A percentile compares a stretch with the other conserved stretches of the same genome.
These are phyloP conservation scores for Pseudolycoriella hygida DNA, from an alignment of 2,888 invertebrate species.

Conservation along the genomic window DNA sequence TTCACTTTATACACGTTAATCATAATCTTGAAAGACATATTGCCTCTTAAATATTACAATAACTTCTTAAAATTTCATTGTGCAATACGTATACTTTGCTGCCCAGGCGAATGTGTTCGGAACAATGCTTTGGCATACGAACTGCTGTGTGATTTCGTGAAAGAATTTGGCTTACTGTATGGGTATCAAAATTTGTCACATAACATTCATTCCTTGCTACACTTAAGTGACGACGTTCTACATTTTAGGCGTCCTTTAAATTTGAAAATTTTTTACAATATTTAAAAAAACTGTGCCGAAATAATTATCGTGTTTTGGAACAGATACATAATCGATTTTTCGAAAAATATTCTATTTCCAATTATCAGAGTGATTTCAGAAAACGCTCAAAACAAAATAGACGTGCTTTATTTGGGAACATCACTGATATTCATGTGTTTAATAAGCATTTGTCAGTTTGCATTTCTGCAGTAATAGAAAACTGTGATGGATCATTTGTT, in stretches of 20 bases:
- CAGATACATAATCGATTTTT: background rate
- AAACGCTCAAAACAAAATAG: no score
- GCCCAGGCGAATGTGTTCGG: background rate
- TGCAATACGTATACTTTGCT: background rate
- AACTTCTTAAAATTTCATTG: conserved; percentile 3
- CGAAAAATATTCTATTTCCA: no score
- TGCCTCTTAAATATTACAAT: background rate
- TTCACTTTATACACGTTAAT: background rate
- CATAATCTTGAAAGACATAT: background rate
- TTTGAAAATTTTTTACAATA: conserved; percentile 1
- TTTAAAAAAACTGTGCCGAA: background rate
- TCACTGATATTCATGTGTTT: no score
- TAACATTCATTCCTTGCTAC: background rate
- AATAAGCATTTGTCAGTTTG: no score
- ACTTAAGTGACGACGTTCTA: background rate
- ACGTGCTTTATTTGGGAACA: no score
- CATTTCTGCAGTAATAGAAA: no score
- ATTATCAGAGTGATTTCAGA: no score
- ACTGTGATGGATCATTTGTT: no score
- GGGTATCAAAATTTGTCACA: background rate
- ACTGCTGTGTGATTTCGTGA: background rate
- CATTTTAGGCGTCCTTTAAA: background rate
- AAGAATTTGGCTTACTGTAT: background rate
- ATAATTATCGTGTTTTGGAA: background rate
- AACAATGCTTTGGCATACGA: background rate